phyloP scores from a whole-genome alignment of 2,888 invertebrate genomes.

The Aethes cnicana region DNA sequence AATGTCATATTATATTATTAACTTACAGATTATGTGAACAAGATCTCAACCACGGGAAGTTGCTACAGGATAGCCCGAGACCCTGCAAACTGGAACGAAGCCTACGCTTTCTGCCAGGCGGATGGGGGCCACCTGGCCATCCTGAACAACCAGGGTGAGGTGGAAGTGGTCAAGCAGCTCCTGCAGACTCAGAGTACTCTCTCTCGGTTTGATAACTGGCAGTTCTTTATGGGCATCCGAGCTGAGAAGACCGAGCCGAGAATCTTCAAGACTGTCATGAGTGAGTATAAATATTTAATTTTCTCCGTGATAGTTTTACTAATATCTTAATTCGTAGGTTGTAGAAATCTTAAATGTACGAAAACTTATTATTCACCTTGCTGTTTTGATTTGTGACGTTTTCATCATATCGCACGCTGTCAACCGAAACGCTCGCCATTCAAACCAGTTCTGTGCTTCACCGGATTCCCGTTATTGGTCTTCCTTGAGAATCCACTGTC shows the following conservation, averaged over 20 bases:
- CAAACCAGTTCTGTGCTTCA: too few species aligned
- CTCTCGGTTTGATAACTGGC: slow-evolving; percentile 37
- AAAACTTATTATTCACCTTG: too few species aligned
- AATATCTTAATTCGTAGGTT: too few species aligned
- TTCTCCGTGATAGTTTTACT: too few species aligned
- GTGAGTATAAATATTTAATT: slow-evolving; percentile 45
- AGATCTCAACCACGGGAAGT: slow-evolving; percentile 12
- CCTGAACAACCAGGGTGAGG: slow-evolving; percentile 40
- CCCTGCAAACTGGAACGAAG: slow-evolving; percentile 57
- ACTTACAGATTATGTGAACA: slow-evolving; percentile 21
- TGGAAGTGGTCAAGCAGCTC: slow-evolving; percentile 43
- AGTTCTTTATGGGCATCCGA: slow-evolving; percentile 57
- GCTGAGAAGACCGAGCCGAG: slow-evolving; percentile 43
- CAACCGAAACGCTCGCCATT: too few species aligned
- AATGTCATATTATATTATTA: neutral
- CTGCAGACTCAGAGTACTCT: slow-evolving; percentile 37
- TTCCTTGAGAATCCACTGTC: too few species aligned
- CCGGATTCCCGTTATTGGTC: too few species aligned
- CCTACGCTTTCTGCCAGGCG: slow-evolving; percentile 54
- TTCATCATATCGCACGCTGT: too few species aligned
- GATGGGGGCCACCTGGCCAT: slow-evolving; percentile 53
- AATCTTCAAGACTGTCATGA: slow-evolving; percentile 61
- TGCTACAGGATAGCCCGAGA: slow-evolving; percentile 56
- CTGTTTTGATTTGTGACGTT: too few species aligned
- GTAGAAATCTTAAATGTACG: too few species aligned